Evolutionary conservation across 2,888 invertebrate genomes (phyloP), one percentile per base, ranked within the genome.

Genomic region (Stenurella melanura): DNA sequence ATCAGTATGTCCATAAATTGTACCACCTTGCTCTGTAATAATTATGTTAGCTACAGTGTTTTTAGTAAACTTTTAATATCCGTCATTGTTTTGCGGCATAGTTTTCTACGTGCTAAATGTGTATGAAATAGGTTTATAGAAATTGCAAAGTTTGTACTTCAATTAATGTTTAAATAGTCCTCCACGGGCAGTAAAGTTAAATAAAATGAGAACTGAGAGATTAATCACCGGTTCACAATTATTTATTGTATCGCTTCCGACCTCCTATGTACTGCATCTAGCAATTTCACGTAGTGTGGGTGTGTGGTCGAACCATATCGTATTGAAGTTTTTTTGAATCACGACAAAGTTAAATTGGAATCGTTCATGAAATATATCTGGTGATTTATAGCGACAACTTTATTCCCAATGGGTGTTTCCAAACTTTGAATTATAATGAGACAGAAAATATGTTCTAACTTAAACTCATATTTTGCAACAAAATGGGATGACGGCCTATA

Each of bases 271-370:
- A 68, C 68, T 73, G 66, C 66, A 73, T 50, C 60, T 57, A 67
- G 21, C 68, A 61, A 50, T 74, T 74, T 74, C 68, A 74, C 68
- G 68, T 74, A 74, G 15, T 66, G 30, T 21, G 54, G 17, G 73
- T 19, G 15, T 26, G 26, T 17, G 30, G 61, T 58, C 21, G 42
- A 30, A 38, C 58, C 58, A 30, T 15, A 57, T 50, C 71, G 71
- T 71, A 50, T 38, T 50, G 56, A 30, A 63, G 17, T 71, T 70
- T 71, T 68, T 74, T 74, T 72, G n/a, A 73, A n/a, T 26, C 54
- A 34, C 74, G 66, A 70, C 66, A 74, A 78, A 80, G 73, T 78
- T 76, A 78, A 73, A 78, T 76, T 80, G 78, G 60, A 74, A 34
- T 57, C 61, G 75, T 70, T 73, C 63, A 66, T 17, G 26, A 67